Base-by-base conservation (phyloP, 2,888 invertebrate species). In the Craniophora ligustri region DNA sequence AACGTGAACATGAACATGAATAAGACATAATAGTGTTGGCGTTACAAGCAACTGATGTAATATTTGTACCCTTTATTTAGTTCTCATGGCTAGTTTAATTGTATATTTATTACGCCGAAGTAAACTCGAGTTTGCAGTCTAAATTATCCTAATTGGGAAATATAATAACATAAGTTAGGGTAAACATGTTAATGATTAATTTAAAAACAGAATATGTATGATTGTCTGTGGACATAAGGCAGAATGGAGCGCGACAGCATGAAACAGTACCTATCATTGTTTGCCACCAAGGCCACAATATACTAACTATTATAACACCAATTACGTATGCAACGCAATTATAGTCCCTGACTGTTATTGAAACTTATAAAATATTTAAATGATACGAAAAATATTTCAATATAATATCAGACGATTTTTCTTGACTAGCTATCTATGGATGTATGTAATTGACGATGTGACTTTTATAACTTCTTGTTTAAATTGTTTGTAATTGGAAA, bases 401-500 rank as follows among this genome's bases (percentile, higher is more conserved):
- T 41, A 19, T n/a, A n/a, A n/a, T n/a, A n/a, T n/a, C n/a, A n/a
- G n/a, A n/a, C n/a, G n/a, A n/a, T n/a, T n/a, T n/a, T n/a, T n/a
- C n/a, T n/a, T n/a, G n/a, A n/a, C n/a, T n/a, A n/a, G 3, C n/a
- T n/a, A 40, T 48, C 16, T 6, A 39, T 18, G 11, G 5, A 15
- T 26, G n/a, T 15, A 16, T 18, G 18, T 40, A 45, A 26, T 13
- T n/a, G 38, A 21, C 6, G 3, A 26, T 23, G 13, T 41, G 58
- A 48, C 40, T 40, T 66, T 46, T 36, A 11, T 50, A 39, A 41
- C 41, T 42, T 51, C 34, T 66, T 44, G 38, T 40, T 44, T 44
- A 61, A 66, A 66, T 53, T 64, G 62, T 67, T 53, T 42, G 53
- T 66, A 75, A 76, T 74, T 75, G 72, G 59, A 72, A 80, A 76